Conservation (phyloP, 1,140 invertebrate genomes). For the Drosophila parabipectinata region DNA sequence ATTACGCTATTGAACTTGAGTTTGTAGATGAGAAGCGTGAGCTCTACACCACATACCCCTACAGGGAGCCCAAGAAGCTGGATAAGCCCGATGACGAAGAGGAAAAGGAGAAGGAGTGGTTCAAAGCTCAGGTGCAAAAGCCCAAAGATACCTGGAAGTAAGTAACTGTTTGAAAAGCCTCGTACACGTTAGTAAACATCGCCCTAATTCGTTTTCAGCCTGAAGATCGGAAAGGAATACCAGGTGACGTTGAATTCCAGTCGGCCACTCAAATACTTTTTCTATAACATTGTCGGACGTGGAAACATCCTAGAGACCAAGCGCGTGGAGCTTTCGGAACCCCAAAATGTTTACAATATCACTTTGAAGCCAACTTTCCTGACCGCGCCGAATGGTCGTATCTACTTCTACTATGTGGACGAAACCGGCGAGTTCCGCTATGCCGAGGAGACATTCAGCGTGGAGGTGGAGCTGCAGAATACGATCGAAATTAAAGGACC, state of each 20-base stretch:
- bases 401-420: conserved; percentile 91
- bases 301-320: conserved; percentile 92
- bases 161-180: not conserved
- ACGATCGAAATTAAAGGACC: conserved; percentile 62
- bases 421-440: conserved; percentile 91
- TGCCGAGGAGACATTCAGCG: conserved; percentile 91
- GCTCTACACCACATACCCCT: conserved; percentile 66
- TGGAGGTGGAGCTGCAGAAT: conserved; percentile 92
- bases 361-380: conserved; percentile 88
- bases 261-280: conserved; percentile 89
- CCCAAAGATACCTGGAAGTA: conserved; percentile 62
- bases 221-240: conserved; percentile 89
- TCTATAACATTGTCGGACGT: conserved; percentile 93
- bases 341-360: conserved; percentile 75
- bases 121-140: conserved; percentile 40
- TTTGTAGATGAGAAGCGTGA: conserved; percentile 62
- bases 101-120: conserved; percentile 69
- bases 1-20: conserved; percentile 56
- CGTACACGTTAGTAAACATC: not conserved
- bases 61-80: conserved; percentile 71
- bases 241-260: conserved; percentile 93
- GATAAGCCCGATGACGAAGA: conserved; percentile 9
- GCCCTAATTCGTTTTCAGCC: conserved; percentile 64
- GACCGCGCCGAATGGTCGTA: conserved; percentile 91
- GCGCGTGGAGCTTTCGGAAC: conserved; percentile 85